Evolutionary conservation across 2,888 invertebrate genomes (phyloP), one percentile per base, ranked within the genome.

Genomic region (Cerceris ruficornis): DNA sequence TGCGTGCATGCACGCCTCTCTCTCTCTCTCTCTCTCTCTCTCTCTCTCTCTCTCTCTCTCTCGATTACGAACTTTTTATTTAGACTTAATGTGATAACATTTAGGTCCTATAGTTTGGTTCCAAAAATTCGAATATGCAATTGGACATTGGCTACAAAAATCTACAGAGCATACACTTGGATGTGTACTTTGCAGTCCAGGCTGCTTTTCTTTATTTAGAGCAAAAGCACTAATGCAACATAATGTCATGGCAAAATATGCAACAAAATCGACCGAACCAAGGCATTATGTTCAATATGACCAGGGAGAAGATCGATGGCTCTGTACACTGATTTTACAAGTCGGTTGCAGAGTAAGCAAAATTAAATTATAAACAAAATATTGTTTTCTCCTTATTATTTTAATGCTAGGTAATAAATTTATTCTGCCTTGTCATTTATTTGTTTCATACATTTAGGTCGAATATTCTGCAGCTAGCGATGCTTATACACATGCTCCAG

Each of bases 291-390:
- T 98, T 17, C 98, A 98, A 91, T 98, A 97, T 90, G 98, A 98
- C 94, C 98, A 98, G 93, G 98, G 98, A n/a, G 98, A 99, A 92
- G 98, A 99, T 93, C 95, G 98, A 81, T 98, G 98, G 98, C 93
- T 98, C 7, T 98, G 98, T 91, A 98, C 98, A 0, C 93, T 98
- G 66, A 93, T 99, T 0, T 94, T 98, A 0, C 98, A 98, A 92
- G 95, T 97, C 84, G 98, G 98, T 0, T 98, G 97, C 90, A 94
- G 97, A 28, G 96, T 91, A 76, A 81, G 85, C 67, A 59, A 49
- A 59, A 49, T 50, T 13, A 46, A 43, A 52, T 50, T 7, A 42
- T 43, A 15, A 58, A 41, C 28, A n/a, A 13, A 52, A 2, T 15
- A 13, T 54, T 46, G 7, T 39, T 15, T 41, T 39, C 28, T 49